Conservation (phyloP, 2,797 vertebrate species). For the Sylvilagus floridanus region DNA sequence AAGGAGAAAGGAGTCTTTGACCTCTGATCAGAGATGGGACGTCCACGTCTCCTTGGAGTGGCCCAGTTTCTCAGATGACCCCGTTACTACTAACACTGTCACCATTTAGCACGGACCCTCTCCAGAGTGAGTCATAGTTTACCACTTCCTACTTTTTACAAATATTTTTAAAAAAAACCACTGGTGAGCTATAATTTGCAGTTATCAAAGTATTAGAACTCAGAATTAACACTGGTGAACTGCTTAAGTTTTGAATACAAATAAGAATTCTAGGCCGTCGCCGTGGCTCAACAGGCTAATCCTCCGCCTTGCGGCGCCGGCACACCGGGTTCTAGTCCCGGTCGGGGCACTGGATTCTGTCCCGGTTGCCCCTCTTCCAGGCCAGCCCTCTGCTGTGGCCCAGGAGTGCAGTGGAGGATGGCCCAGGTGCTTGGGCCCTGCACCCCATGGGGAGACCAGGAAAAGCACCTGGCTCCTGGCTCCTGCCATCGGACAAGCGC, state of each 20-base stretch:
- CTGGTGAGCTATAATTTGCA: background rate
- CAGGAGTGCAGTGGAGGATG: too few relatives aligned
- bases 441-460: too few relatives aligned
- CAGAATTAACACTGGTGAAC: background rate
- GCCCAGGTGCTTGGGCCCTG: too few relatives aligned
- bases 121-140: background rate
- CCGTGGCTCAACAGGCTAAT: too few relatives aligned
- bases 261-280: conserved; percentile 4
- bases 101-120: background rate
- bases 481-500: too few relatives aligned
- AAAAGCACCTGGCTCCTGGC: too few relatives aligned
- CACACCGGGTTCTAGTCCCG: too few relatives aligned
- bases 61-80: background rate
- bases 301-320: too few relatives aligned
- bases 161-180: background rate
- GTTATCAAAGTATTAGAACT: background rate
- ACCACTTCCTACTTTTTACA: background rate
- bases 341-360: too few relatives aligned
- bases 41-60: background rate
- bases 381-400: too few relatives aligned
- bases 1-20: background rate
- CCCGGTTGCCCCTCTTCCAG: too few relatives aligned
- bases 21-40: background rate
- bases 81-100: background rate
- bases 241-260: conserved; percentile 30